These are phyloP conservation scores for Epistrophe grossulariae DNA, from an alignment of 2,888 invertebrate genomes.

Conservation along the genomic window DNA sequence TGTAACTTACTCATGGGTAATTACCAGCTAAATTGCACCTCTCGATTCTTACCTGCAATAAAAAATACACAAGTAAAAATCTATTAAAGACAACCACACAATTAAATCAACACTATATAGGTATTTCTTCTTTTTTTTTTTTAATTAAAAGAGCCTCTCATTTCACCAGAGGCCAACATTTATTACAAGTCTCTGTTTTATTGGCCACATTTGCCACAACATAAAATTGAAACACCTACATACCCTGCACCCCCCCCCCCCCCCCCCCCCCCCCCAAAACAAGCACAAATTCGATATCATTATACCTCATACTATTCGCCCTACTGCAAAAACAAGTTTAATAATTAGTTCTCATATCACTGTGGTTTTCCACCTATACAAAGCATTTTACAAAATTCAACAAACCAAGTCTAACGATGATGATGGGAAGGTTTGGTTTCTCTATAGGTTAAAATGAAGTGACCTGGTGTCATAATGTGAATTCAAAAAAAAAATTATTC, in stretches of 20 bases:
- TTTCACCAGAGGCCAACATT: constrained; percentile 3
- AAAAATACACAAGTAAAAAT: constrained; percentile 15
- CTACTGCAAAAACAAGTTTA: constrained; percentile 17
- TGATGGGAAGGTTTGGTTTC: neutral
- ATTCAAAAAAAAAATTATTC: neutral
- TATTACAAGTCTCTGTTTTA: neutral
- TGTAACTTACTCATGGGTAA: neutral
- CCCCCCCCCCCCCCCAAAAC: neutral
- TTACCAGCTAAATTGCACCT: neutral
- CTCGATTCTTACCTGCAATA: constrained; percentile 57
- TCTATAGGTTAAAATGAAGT: neutral
- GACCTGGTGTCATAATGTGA: neutral
- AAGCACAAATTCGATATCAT: neutral
- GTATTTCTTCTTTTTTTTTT: neutral
- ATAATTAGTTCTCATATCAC: constrained; percentile 49
- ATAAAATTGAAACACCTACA: constrained; percentile 24
- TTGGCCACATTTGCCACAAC: constrained; percentile 43
- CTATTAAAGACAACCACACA: constrained; percentile 11
- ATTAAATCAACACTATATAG: constrained; percentile 18
- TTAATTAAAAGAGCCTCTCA: neutral
- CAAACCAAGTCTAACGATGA: constrained; percentile 28
- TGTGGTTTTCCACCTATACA: constrained; percentile 17
- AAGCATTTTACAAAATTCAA: constrained; percentile 39
- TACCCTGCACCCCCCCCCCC: too few species aligned
- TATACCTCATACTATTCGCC: neutral